Conservation (phyloP, 2,113 vertebrate genomes). For the Theropithecus gelada region DNA sequence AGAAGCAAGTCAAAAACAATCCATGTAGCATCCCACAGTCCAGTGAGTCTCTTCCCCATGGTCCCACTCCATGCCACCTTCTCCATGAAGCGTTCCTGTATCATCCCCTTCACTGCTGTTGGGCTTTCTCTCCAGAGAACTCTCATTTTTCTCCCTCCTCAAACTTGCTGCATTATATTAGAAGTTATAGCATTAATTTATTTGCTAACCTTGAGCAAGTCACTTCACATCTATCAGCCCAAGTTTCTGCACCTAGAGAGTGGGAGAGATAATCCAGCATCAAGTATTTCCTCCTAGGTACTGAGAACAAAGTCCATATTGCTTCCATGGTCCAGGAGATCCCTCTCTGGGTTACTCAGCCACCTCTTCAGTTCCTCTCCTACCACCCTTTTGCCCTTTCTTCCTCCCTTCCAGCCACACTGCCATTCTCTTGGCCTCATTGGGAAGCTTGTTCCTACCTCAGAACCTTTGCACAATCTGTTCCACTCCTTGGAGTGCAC, state of each 20-base stretch:
- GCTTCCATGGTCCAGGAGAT: not conserved
- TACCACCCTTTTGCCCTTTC: not conserved
- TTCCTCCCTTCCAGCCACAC: not conserved
- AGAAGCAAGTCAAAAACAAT: not conserved
- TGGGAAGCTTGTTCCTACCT: not conserved
- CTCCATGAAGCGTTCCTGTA: not conserved
- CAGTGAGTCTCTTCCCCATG: accelerated
- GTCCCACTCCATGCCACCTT: not conserved
- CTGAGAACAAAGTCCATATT: not conserved
- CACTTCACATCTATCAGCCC: not conserved
- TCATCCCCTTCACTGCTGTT: no score
- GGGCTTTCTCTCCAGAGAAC: not conserved
- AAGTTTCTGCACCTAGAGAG: not conserved
- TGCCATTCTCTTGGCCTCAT: not conserved
- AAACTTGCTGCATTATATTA: not conserved
- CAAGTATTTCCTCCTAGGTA: not conserved
- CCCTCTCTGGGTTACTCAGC: not conserved
- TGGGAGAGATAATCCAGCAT: not conserved
- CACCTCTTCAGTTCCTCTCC: not conserved
- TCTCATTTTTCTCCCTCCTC: not conserved
- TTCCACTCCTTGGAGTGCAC: not conserved
- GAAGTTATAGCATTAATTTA: not conserved
- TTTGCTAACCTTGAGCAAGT: not conserved
- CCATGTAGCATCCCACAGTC: accelerated
- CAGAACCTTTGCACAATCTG: not conserved